Evolutionary conservation across 2,888 invertebrate genomes (phyloP), one percentile per base, ranked within the genome.

Genomic region (Lathronympha strigana): DNA sequence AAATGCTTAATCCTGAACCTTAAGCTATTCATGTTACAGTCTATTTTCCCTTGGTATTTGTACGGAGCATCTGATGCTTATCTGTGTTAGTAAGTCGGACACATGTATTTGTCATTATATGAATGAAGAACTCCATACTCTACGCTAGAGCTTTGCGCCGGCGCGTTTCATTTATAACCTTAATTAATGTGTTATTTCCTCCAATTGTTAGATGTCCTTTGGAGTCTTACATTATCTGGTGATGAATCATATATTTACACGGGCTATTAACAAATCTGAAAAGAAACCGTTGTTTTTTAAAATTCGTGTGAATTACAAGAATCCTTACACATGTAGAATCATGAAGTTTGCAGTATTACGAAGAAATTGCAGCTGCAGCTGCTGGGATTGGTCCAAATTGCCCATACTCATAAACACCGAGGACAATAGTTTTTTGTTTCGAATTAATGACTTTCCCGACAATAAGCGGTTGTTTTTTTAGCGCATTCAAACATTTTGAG

Each of bases 91-190:
- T 89, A 84, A 88, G 81, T 82, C 84, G 81, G 80, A 83, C 84
- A 84, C 82, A 84, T 87, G 90, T 88, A 88, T 90, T 87, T 86
- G 88, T 90, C 87, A 85, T 87, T 81, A 80, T 82, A 88, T 90
- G 91, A 91, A 91, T 91, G 90, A 87, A 88, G 87, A 88, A 88
- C 82, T 87, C 75, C 19, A 40, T 15, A 40, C 40, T 40, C 40
- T 76, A 78, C 80, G 79, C 81, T 84, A 84, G 85, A 89, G 87
- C 89, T 90, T 91, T 91, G 82, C 85, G 89, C 82, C 80, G 82
- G 78, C 80, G 83, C 84, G 76, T 75, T 83, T 81, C 80, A 79
- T 85, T 87, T 84, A 81, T 89, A 90, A 83, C 88, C 87, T 89
- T 90, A 91, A 90, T 91, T 90, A 88, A 87, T 87, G 88, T 82